These are phyloP conservation scores for Lacanobia oleracea DNA, from an alignment of 2,888 invertebrate species.

Conservation along the genomic window DNA sequence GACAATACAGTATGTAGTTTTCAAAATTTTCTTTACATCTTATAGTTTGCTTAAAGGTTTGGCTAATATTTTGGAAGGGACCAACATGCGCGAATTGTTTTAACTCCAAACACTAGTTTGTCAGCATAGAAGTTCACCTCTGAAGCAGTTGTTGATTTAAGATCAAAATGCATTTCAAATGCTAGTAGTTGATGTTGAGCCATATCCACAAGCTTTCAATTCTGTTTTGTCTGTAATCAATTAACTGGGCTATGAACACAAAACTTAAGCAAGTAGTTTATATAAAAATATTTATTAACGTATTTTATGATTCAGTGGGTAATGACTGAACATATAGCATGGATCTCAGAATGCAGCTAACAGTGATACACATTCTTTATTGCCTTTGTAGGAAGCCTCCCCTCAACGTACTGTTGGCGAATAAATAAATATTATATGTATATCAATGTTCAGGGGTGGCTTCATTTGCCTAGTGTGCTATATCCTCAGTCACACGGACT, in stretches of 20 bases:
- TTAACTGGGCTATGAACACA: conserved; percentile 87
- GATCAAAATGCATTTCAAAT: conserved; percentile 82
- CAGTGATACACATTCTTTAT: conserved; percentile 78
- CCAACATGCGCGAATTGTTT: conserved; percentile 84
- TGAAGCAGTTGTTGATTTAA: conserved; percentile 71
- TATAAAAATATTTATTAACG: conserved; percentile 83
- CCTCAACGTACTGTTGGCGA: conserved; percentile 66
- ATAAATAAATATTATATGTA: conserved; percentile 62
- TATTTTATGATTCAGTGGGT: conserved; percentile 86
- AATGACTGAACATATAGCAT: conserved; percentile 88
- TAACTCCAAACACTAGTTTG: conserved; percentile 68
- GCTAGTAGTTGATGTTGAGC: conserved; percentile 75
- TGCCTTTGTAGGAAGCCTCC: conserved; percentile 73
- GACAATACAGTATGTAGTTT: conserved; percentile 89
- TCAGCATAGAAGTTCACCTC: conserved; percentile 73
- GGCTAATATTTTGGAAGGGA: conserved; percentile 87
- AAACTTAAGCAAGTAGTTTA: conserved; percentile 79
- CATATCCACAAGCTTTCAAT: conserved; percentile 75
- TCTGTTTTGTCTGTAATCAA: conserved; percentile 77
- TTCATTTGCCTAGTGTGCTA: conserved; percentile 82
- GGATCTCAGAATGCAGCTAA: conserved; percentile 90
- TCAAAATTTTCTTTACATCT: conserved; percentile 77
- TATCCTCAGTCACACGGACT: conserved; percentile 85
- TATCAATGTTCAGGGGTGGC: conserved; percentile 70
- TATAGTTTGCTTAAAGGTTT: conserved; percentile 79